Percentiles rank a stretch among this genome's conserved stretches.
Conservation (phyloP, 1,140 invertebrate species). For the Ceratina calcarata region DNA sequence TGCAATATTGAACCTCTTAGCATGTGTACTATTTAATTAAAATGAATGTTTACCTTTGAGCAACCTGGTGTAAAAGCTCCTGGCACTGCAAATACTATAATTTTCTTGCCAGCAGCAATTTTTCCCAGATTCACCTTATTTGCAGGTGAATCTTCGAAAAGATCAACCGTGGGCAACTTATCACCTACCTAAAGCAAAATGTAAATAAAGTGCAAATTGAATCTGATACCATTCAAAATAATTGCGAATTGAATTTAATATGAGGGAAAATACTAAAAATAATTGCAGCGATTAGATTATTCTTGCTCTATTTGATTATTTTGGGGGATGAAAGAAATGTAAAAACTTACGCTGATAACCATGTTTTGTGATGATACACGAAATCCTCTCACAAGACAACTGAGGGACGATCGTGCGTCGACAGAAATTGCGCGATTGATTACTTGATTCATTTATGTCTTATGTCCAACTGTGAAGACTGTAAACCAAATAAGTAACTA, state of each 20-base stretch:
- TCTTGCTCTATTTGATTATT: background rate
- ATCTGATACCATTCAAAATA: background rate
- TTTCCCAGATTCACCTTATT: slow-evolving; percentile 92
- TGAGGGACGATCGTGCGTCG: slow-evolving; percentile 47
- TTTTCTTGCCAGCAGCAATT: slow-evolving; percentile 89
- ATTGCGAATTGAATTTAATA: background rate
- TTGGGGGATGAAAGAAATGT: background rate
- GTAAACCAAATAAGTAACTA: background rate
- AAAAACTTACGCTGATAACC: slow-evolving; percentile 74
- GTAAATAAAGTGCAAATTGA: background rate
- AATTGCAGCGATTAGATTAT: too few relatives aligned
- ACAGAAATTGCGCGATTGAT: slow-evolving; percentile 54
- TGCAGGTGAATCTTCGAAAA: slow-evolving; percentile 91
- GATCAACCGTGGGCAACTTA: slow-evolving; percentile 87
- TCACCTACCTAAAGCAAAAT: slow-evolving; percentile 87
- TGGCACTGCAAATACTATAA: slow-evolving; percentile 94
- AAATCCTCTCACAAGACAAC: slow-evolving; percentile 64
- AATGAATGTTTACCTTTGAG: slow-evolving; percentile 84
- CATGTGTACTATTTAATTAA: background rate
- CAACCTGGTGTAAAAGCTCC: slow-evolving; percentile 98
- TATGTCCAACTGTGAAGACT: background rate
- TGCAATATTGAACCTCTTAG: slow-evolving; percentile 67
- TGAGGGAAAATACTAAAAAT: background rate
- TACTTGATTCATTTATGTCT: slow-evolving; percentile 59
- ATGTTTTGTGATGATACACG: slow-evolving; percentile 71